Evolutionary conservation across 1,140 invertebrate species (phyloP).

Genomic region (Vanessa tameamea): DNA sequence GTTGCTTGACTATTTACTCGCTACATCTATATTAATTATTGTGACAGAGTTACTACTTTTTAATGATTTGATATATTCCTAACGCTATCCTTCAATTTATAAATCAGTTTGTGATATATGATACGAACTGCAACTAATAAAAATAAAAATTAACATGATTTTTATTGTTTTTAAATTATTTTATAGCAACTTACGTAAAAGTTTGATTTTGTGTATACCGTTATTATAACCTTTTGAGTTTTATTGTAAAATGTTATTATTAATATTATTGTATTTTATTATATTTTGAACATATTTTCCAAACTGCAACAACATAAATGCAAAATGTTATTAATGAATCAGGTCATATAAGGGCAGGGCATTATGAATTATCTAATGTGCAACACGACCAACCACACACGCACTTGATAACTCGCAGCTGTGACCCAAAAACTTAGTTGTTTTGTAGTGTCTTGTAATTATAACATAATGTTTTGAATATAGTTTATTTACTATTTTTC

Average conservation of each 20-base stretch:
- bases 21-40: no score
- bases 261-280: no score
- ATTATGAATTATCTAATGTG: constrained; percentile 58
- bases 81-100: no score
- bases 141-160: no score
- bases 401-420: constrained; percentile 66
- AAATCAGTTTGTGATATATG: no score
- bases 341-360: constrained; percentile 46
- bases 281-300: constrained; percentile 4
- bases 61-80: no score
- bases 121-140: no score
- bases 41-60: no score
- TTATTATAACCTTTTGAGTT: not conserved
- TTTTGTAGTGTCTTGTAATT: constrained; percentile 18
- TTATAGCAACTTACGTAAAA: no score
- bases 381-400: constrained; percentile 52
- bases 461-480: not conserved
- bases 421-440: constrained; percentile 64
- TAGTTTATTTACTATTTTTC: not conserved
- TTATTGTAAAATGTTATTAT: constrained; percentile 8
- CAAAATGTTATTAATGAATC: constrained; percentile 21
- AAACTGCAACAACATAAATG: constrained; percentile 18
- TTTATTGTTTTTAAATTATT: no score
- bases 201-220: no score
- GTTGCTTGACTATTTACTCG: no score